Evolutionary conservation across 2,113 vertebrate species (phyloP), one percentile per base, ranked within the genome.

Genomic region (Periophthalmus modestus): DNA sequence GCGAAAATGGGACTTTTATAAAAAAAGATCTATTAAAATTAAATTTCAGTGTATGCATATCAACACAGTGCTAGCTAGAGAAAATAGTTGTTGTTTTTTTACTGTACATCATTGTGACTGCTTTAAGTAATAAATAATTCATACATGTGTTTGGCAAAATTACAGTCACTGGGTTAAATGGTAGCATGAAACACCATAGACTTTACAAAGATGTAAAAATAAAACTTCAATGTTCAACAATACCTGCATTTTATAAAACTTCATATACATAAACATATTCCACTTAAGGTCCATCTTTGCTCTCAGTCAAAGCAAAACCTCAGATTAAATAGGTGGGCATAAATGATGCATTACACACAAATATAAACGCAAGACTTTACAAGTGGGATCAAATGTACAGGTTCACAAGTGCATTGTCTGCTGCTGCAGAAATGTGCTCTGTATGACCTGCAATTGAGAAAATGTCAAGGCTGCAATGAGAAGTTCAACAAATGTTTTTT

Each of bases 71-170:
- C 4, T 54, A 61, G 58, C 65, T 58, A 19, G 59, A 76, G 39
- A 82, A 46, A 21, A 69, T 66, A 59, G 57, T 43, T 68, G 7
- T 23, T 58, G 1, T 28, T 28, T 28, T 28, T 28, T 69, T 86
- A 89, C 85, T 86, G 73, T 85, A 69, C 81, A 88, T 77, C 83
- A 73, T 21, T 18, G 54, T 65, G 57, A 75, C 28, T 85, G 74
- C 77, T 68, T 81, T 69, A 74, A 73, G 69, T 80, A 90, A 90
- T 92, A 91, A 91, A 91, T 91, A 91, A 84, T 58, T 76, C 80
- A 67, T 87, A 66, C 57, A 73, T 73, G 71, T 71, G 19, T 78
- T 78, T 82, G 59, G 28, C 54, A 87, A 78, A 24, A 83, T 83
- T 74, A 77, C 72, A 81, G 83, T 82, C 70, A 85, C 33, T 72